Evolutionary conservation across 2,113 vertebrate species (phyloP).

Genomic region (Myxocyprinus asiaticus): DNA sequence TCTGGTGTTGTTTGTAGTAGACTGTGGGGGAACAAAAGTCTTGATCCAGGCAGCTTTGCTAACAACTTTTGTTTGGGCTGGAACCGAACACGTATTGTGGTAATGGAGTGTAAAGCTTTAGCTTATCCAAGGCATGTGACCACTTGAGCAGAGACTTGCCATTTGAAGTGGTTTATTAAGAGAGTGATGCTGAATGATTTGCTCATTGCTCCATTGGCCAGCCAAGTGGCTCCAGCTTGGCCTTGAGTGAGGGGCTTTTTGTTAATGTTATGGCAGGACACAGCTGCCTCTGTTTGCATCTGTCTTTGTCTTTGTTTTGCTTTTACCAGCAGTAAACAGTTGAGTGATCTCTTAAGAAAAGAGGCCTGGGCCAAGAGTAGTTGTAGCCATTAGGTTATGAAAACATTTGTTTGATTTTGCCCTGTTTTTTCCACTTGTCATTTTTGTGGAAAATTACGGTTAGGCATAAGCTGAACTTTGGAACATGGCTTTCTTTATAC

Average conservation of each 20-base stretch:
- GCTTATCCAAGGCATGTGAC: slow-evolving; percentile 50
- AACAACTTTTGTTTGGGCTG: slow-evolving; percentile 29
- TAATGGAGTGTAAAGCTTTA: slow-evolving; percentile 29
- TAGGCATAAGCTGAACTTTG: too few species aligned
- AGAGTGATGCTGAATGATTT: slow-evolving; percentile 34
- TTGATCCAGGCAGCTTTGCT: not conserved
- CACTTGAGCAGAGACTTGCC: slow-evolving; percentile 20
- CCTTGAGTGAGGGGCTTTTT: slow-evolving; percentile 35
- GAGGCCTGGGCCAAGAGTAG: not conserved
- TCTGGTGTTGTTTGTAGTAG: not conserved
- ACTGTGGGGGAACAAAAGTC: not conserved
- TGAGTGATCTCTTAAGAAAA: not conserved
- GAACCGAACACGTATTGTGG: slow-evolving; percentile 46
- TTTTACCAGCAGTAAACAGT: slow-evolving; percentile 8
- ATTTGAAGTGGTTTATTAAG: slow-evolving; percentile 50
- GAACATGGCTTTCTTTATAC: too few species aligned
- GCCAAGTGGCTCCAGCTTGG: slow-evolving; percentile 38
- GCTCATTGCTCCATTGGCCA: slow-evolving; percentile 11
- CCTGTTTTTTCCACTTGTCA: not conserved
- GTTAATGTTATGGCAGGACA: slow-evolving; percentile 14
- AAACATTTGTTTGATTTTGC: not conserved
- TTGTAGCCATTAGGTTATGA: not conserved
- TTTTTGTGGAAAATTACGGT: too few species aligned
- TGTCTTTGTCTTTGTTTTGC: slow-evolving; percentile 9
- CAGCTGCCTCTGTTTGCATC: slow-evolving; percentile 37